Conservation (phyloP, 1,140 invertebrate genomes). For the Pomacea maculata region DNA sequence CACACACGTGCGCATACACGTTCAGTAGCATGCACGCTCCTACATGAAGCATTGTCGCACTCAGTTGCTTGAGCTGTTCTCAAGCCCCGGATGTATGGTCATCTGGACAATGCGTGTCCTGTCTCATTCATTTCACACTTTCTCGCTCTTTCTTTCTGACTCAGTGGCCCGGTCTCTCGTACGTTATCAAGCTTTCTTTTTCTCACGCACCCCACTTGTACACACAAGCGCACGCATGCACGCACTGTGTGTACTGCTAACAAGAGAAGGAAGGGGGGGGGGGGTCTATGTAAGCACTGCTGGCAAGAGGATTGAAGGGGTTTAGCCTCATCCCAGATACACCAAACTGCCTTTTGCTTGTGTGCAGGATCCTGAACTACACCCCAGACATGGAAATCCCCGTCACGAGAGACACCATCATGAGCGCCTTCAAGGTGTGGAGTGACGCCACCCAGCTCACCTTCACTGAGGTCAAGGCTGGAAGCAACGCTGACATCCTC, state of each 20-base stretch:
- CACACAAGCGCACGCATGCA: too few relatives aligned
- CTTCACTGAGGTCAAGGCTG: conserved; percentile 47
- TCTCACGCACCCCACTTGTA: background rate
- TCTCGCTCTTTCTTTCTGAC: background rate
- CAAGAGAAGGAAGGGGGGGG: too few relatives aligned
- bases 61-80: too few relatives aligned
- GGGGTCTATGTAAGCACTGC: background rate
- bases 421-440: conserved; percentile 55
- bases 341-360: background rate
- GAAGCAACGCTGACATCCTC: conserved; percentile 54
- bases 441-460: conserved; percentile 53
- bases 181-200: background rate
- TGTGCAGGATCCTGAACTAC: conserved; percentile 47
- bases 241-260: too few relatives aligned
- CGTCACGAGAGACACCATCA: conserved; percentile 40
- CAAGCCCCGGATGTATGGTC: too few relatives aligned
- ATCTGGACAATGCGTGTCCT: too few relatives aligned
- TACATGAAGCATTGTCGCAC: background rate
- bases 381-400: conserved; percentile 41
- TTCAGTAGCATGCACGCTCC: background rate
- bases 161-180: conserved; percentile 5
- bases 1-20: conserved; percentile 4
- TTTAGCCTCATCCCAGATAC: background rate
- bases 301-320: background rate
- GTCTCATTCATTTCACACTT: background rate